These are phyloP conservation scores for Euplexia lucipara DNA, from an alignment of 2,888 invertebrate species.

Conservation along the genomic window DNA sequence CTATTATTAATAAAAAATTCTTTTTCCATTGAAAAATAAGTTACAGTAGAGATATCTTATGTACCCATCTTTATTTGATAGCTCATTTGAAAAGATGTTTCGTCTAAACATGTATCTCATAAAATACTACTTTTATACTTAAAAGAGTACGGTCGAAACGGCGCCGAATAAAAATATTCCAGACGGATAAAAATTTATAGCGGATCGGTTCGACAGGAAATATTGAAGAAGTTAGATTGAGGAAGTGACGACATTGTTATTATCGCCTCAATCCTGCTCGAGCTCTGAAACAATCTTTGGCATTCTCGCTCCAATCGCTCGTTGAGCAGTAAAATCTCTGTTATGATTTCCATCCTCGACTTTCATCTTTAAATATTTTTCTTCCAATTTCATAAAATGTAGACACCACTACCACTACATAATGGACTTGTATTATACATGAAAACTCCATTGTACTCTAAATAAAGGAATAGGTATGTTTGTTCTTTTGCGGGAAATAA, in stretches of 20 bases:
- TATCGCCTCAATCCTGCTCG: conserved; percentile 84
- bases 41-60: conserved; percentile 14
- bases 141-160: conserved; percentile 45
- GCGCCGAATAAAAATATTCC: conserved; percentile 68
- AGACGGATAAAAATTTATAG: conserved; percentile 81
- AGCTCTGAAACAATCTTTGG: conserved; percentile 85
- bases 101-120: conserved; percentile 22
- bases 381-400: conserved; percentile 66
- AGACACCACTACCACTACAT: conserved; percentile 45
- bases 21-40: conserved; percentile 18
- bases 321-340: conserved; percentile 83
- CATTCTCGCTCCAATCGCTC: conserved; percentile 79
- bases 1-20: conserved; percentile 2
- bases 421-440: conserved; percentile 39
- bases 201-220: conserved; percentile 79
- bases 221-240: conserved; percentile 88
- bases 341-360: conserved; percentile 82
- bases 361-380: conserved; percentile 78
- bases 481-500: conserved; percentile 68
- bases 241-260: conserved; percentile 89
- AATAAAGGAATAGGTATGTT: conserved; percentile 67
- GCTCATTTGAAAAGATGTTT: conserved; percentile 39
- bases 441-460: conserved; percentile 63
- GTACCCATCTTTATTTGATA: conserved; percentile 34
- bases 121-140: conserved; percentile 56